Percentiles rank a stretch among this genome's conserved stretches.
phyloP scores from a whole-genome alignment of 2,113 vertebrate species.

The Megaceryle torquata region DNA sequence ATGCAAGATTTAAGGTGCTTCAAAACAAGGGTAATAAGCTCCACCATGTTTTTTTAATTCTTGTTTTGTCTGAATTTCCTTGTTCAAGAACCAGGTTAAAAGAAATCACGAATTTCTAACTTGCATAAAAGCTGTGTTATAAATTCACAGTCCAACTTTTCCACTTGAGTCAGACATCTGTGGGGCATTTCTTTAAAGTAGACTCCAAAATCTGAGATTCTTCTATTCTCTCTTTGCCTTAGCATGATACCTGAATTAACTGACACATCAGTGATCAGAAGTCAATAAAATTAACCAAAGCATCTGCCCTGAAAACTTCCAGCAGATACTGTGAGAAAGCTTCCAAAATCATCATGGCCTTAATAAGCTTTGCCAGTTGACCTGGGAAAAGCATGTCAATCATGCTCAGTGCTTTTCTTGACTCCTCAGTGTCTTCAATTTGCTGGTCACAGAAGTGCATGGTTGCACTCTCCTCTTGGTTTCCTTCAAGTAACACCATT shows the following conservation, averaged over 20 bases:
- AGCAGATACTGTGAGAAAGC: not conserved
- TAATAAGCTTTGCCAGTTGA: not conserved
- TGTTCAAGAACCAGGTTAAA: not conserved
- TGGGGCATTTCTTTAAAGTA: not conserved
- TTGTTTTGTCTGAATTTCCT: not conserved
- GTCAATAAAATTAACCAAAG: not conserved
- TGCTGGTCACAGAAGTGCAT: accelerated
- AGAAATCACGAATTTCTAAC: not conserved
- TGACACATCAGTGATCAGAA: not conserved
- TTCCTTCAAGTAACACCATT: not conserved
- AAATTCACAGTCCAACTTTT: not conserved
- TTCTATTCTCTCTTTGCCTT: not conserved
- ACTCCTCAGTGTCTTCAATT: not conserved
- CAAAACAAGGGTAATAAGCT: not conserved
- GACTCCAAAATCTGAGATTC: not conserved
- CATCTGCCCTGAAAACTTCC: not conserved
- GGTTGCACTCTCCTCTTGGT: not conserved
- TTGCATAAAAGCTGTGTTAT: not conserved
- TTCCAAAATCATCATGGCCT: not conserved
- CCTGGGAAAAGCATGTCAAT: not conserved
- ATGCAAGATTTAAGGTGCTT: not conserved
- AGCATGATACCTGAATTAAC: not conserved
- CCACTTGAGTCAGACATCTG: not conserved
- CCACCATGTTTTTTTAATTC: not conserved
- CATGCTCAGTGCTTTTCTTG: not conserved